phyloP scores from a whole-genome alignment of 2,888 invertebrate genomes.

The Mycalesis mineus region DNA sequence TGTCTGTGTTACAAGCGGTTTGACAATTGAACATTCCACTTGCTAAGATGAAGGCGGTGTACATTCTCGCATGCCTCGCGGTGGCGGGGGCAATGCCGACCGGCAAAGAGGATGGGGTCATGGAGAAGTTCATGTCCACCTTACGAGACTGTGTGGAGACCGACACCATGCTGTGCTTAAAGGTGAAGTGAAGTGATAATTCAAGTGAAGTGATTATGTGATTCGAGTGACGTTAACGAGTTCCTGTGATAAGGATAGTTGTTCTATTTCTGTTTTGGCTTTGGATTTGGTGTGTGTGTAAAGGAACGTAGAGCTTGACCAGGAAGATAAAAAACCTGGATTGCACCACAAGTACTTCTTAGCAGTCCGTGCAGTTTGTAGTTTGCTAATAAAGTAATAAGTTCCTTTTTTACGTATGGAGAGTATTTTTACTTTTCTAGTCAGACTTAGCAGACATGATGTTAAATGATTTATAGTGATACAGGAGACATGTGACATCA shows the following conservation, averaged over 20 bases:
- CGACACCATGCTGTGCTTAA: slow-evolving; percentile 84
- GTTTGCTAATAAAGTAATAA: too few species aligned
- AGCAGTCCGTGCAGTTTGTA: too few species aligned
- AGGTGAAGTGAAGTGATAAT: slow-evolving; percentile 80
- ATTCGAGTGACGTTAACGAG: slow-evolving; percentile 15
- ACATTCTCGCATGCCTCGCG: slow-evolving; percentile 46
- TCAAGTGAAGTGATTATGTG: slow-evolving; percentile 46
- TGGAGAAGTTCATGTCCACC: slow-evolving; percentile 61
- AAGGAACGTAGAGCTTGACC: too few species aligned
- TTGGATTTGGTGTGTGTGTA: too few species aligned
- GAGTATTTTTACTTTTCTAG: too few species aligned
- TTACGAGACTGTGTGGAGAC: slow-evolving; percentile 84
- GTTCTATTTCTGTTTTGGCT: too few species aligned
- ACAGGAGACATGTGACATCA: too few species aligned
- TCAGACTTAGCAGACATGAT: too few species aligned
- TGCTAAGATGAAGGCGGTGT: slow-evolving; percentile 64
- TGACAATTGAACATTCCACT: slow-evolving; percentile 65
- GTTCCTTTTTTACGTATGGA: too few species aligned
- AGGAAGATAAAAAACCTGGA: too few species aligned
- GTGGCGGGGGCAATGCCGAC: slow-evolving; percentile 60
- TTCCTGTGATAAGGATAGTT: background rate
- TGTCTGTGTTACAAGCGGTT: slow-evolving; percentile 51
- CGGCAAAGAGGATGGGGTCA: slow-evolving; percentile 57
- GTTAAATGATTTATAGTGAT: too few species aligned
- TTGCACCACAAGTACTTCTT: too few species aligned